Base-by-base conservation (phyloP, 2,888 invertebrate genomes). In the Yponomeuta evonymella region DNA sequence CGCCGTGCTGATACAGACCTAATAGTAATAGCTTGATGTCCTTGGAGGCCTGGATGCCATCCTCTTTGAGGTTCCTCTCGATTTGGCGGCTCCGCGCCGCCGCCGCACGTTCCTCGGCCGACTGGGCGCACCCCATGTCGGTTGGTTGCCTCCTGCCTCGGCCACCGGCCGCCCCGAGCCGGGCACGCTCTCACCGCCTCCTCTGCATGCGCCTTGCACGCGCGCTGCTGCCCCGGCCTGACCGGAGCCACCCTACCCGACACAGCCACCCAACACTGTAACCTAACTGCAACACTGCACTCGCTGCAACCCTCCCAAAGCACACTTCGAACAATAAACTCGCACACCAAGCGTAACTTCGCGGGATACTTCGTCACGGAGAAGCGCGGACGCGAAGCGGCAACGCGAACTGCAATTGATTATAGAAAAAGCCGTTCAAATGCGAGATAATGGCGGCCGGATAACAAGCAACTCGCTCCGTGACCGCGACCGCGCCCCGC, bases 121-220 rank as follows among this genome's bases (percentile, higher is more conserved):
- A 99, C 96, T 99, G 97, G 92, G 99, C 98, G 95, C 99, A 99
- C 94, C 99, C 99, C 99, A 99, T 99, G 87, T 88, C 91, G 91
- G 92, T 88, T 85, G 91, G 88, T 89, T 90, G 93, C 87, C 83
- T 83, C 87, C 83, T 83, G 85, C 85, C 87, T 89, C 85, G 85
- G 87, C 90, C 86, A 90, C 90, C 90, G 87, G 88, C 87, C 89
- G 85, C 85, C 87, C 89, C 90, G 90, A 93, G 90, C 87, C 90
- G 88, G 90, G 93, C 93, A 93, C 92, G 93, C 90, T 93, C 87
- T 93, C 93, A 93, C 93, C 94, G 93, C 93, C 89, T 90, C 89
- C 85, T 90, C 90, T 86, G 92, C 89, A 90, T 91, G 87, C 91
- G 90, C 87, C 86, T 84, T 83, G 81, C 85, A 85, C 88, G 87